Evolutionary conservation across 2,797 vertebrate genomes (phyloP).

Genomic region (Ammospiza maritima): DNA sequence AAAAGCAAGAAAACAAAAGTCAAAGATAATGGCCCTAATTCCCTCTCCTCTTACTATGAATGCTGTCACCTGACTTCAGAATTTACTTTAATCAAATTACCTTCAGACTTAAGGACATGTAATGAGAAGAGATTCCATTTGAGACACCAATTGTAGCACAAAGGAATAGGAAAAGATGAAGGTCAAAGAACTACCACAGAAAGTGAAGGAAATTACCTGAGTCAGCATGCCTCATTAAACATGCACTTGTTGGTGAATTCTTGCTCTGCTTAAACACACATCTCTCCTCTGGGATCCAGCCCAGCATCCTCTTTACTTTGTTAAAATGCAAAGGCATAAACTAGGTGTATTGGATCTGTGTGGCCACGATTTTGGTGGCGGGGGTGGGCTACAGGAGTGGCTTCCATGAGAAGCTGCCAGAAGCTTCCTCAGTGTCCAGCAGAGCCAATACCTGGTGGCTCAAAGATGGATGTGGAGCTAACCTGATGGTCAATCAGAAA

Average conservation of each 20-base stretch:
- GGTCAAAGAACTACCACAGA: neutral
- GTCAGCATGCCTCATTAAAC: neutral
- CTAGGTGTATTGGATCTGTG: neutral
- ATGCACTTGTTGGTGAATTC: neutral
- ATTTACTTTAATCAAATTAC: neutral
- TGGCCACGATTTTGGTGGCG: neutral
- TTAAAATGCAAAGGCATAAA: neutral
- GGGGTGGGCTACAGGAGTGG: neutral
- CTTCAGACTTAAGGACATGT: neutral
- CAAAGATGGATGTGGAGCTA: neutral
- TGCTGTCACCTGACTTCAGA: neutral
- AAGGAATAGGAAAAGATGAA: neutral
- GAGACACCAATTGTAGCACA: neutral
- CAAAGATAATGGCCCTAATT: neutral
- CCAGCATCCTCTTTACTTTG: neutral
- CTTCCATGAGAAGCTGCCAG: neutral
- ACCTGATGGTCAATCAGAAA: neutral
- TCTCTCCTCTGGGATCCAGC: neutral
- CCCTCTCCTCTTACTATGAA: neutral
- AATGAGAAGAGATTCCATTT: neutral
- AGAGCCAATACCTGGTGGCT: neutral
- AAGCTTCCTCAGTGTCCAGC: neutral
- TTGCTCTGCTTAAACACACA: neutral
- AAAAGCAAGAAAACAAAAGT: neutral
- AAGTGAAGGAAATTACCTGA: neutral